These are phyloP conservation scores for Nephrotoma guestfalica DNA, from an alignment of 2,888 invertebrate species.

Conservation along the genomic window DNA sequence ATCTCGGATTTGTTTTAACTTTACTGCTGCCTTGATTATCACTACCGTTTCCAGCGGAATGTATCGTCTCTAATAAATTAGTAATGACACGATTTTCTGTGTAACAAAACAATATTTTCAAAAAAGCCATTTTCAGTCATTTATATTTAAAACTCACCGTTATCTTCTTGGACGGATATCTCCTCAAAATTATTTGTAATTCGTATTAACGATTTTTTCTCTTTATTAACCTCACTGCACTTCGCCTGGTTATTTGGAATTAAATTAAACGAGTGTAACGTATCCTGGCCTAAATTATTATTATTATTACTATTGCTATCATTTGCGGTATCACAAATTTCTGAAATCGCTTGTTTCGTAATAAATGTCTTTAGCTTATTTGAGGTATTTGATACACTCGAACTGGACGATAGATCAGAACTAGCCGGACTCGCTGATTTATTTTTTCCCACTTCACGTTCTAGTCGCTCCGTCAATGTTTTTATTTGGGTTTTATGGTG, in stretches of 20 bases:
- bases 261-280: not conserved
- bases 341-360: not conserved
- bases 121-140: not conserved
- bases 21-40: not conserved
- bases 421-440: not conserved
- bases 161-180: not conserved
- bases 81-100: not conserved
- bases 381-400: not conserved
- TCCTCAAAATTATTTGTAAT: not conserved
- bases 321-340: not conserved
- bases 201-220: not conserved
- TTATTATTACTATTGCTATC: not conserved
- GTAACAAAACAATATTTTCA: not conserved
- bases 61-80: not conserved
- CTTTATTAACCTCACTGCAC: not conserved
- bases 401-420: not conserved
- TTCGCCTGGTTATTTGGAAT: not conserved
- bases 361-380: not conserved
- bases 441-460: slow-evolving; percentile 7
- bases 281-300: not conserved
- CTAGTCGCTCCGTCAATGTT: slow-evolving; percentile 53
- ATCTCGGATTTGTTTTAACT: not conserved
- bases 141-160: not conserved
- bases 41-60: not conserved
- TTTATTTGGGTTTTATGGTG: slow-evolving; percentile 69